A percentile compares a stretch with the other conserved stretches of the same genome.
Conservation (phyloP, 2,797 vertebrate species). For the Bradypodion ventrale region DNA sequence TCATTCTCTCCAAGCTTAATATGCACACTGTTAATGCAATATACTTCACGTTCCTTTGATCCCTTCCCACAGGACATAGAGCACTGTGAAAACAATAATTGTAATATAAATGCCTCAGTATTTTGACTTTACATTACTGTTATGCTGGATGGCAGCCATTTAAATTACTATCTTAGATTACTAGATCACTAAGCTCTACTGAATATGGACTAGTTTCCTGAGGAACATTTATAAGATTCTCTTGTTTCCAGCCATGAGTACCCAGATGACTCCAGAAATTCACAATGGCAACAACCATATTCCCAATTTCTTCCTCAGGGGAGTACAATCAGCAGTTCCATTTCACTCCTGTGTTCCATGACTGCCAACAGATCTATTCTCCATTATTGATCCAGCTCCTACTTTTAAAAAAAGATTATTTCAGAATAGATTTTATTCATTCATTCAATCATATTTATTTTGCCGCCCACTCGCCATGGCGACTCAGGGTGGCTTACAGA, state of each 20-base stretch:
- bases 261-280: background rate
- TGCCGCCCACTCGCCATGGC: no score
- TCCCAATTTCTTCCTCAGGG: background rate
- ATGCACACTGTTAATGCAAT: constrained; percentile 82
- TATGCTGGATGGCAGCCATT: background rate
- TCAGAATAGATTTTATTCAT: no score
- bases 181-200: background rate
- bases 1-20: constrained; percentile 77
- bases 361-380: background rate
- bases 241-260: background rate
- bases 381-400: background rate
- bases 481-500: no score
- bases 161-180: background rate
- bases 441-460: no score
- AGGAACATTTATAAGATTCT: background rate
- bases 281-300: background rate
- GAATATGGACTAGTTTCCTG: background rate
- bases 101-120: constrained; percentile 14
- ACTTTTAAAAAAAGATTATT: background rate
- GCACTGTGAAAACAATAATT: constrained; percentile 76
- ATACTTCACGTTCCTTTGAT: constrained; percentile 84
- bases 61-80: constrained; percentile 93
- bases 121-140: constrained; percentile 8
- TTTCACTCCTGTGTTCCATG: background rate
- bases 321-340: background rate